phyloP scores from a whole-genome alignment of 2,888 invertebrate genomes.

The Hemistola chrysoprasaria region DNA sequence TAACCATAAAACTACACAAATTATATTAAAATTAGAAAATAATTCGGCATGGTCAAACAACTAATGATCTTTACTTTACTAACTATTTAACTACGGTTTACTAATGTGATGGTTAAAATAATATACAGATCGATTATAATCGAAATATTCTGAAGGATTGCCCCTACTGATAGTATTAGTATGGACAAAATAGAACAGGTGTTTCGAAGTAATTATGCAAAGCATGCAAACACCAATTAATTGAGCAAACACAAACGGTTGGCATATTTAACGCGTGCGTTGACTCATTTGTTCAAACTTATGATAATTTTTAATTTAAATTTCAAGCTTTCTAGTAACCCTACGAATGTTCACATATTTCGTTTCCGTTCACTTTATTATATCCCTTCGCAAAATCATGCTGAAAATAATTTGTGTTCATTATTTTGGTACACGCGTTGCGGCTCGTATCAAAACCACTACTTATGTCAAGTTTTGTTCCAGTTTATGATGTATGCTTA shows the following conservation, averaged over 20 bases:
- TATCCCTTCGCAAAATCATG: slow-evolving; percentile 6
- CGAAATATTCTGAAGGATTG: too few relatives aligned
- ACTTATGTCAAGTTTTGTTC: slow-evolving; percentile 24
- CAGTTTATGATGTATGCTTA: slow-evolving; percentile 25
- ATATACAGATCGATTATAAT: too few relatives aligned
- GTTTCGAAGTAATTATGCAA: slow-evolving; percentile 34
- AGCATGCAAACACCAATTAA: slow-evolving; percentile 18
- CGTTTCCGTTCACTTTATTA: not conserved
- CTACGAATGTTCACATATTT: slow-evolving; percentile 4
- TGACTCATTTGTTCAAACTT: not conserved
- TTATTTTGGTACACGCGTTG: not conserved
- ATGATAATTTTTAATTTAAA: not conserved
- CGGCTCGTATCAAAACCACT: slow-evolving; percentile 11
- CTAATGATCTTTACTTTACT: too few relatives aligned
- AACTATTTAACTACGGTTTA: too few relatives aligned
- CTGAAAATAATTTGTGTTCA: slow-evolving; percentile 3
- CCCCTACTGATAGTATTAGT: too few relatives aligned
- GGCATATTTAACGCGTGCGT: slow-evolving; percentile 1
- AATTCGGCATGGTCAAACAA: too few relatives aligned
- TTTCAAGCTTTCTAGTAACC: not conserved
- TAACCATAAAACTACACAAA: too few relatives aligned
- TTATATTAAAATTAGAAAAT: too few relatives aligned
- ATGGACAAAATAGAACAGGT: slow-evolving; percentile 24
- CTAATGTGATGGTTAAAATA: too few relatives aligned
- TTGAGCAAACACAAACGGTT: slow-evolving; percentile 5